A percentile compares a stretch with the other conserved stretches of the same genome.
phyloP scores from a whole-genome alignment of 2,888 invertebrate genomes.

The Limnephilus marmoratus region DNA sequence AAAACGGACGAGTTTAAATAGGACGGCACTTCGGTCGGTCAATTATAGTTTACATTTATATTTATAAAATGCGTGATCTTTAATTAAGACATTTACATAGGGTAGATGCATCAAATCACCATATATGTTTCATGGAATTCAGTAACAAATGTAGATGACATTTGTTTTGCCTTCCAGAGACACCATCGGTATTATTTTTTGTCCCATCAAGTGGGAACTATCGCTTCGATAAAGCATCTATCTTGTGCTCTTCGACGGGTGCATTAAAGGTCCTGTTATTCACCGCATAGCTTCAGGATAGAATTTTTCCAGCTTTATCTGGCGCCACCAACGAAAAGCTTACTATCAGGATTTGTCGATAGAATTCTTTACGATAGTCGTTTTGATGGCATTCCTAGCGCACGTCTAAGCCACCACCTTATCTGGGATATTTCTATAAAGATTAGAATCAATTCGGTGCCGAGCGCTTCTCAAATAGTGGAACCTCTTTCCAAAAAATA shows the following conservation, averaged over 20 bases:
- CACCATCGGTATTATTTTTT: too few species aligned
- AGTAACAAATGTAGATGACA: too few species aligned
- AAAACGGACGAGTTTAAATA: too few species aligned
- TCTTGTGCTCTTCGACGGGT: neutral
- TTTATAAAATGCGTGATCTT: too few species aligned
- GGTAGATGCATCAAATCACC: too few species aligned
- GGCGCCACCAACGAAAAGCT: neutral
- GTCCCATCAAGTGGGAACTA: too few species aligned
- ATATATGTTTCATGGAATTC: too few species aligned
- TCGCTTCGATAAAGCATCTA: neutral
- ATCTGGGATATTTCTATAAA: neutral
- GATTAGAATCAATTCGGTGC: neutral
- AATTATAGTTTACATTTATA: too few species aligned
- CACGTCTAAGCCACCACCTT: neutral
- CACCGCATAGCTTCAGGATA: neutral
- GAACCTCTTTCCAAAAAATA: neutral
- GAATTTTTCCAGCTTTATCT: neutral
- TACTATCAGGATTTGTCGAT: neutral
- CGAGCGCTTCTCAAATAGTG: neutral
- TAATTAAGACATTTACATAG: too few species aligned
- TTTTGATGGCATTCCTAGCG: neutral
- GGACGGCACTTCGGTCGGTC: too few species aligned
- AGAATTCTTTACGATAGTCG: neutral
- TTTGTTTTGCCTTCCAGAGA: too few species aligned
- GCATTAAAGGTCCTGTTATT: neutral